Percentiles rank a stretch among this genome's conserved stretches.
These are phyloP conservation scores for Leguminivora glycinivorella DNA, from an alignment of 1,140 invertebrate genomes.

Conservation along the genomic window DNA sequence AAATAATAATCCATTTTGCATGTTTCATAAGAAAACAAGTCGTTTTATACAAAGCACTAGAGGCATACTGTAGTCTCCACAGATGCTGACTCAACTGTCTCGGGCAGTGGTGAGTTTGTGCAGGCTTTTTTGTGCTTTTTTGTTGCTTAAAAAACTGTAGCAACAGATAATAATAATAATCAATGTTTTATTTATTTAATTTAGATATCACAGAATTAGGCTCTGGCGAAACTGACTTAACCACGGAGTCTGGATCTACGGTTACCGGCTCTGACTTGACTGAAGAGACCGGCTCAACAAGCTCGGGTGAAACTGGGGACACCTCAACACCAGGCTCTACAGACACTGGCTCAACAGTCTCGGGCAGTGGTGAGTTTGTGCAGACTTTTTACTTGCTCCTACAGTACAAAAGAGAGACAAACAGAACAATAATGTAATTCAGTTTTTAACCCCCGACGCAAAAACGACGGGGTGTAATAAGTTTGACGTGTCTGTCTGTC, in stretches of 20 bases:
- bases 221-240: conserved; percentile 32
- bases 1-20: no score
- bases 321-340: conserved; percentile 13
- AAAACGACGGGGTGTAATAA: no score
- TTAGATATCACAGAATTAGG: conserved; percentile 14
- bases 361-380: conserved; percentile 15
- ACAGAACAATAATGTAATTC: no score
- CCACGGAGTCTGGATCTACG: conserved; percentile 34
- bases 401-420: no score
- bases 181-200: no score
- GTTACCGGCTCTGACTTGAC: conserved; percentile 33
- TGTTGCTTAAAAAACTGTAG: not conserved
- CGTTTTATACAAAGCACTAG: no score
- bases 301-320: conserved; percentile 25
- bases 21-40: no score
- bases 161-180: no score
- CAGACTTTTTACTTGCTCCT: no score
- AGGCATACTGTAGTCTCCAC: no score
- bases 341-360: conserved; percentile 29
- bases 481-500: no score
- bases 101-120: conserved; percentile 4
- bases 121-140: not conserved
- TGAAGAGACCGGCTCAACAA: conserved; percentile 30
- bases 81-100: conserved; percentile 29
- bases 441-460: no score